These are phyloP conservation scores for Sarcophilus harrisii DNA, from an alignment of 2,797 vertebrate genomes.

Conservation along the genomic window DNA sequence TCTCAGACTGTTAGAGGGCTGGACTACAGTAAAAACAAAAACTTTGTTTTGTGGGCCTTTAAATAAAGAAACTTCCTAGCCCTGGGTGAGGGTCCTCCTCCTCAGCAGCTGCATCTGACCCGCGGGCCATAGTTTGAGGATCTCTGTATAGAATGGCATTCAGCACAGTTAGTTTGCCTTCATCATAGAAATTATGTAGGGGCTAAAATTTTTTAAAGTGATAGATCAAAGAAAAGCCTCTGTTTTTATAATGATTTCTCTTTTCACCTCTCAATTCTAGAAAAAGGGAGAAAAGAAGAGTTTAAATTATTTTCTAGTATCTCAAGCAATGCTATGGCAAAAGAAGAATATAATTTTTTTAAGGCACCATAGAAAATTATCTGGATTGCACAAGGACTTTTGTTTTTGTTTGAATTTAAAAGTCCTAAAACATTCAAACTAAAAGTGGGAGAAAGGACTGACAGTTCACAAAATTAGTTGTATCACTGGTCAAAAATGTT, in stretches of 20 bases:
- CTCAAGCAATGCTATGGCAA: conserved; percentile 11
- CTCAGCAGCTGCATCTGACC: no score
- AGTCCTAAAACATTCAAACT: conserved; percentile 46
- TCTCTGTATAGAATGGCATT: not conserved
- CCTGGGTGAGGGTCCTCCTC: no score
- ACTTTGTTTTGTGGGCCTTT: no score
- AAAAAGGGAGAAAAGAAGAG: not conserved
- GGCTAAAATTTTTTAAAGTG: not conserved
- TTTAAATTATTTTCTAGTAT: not conserved
- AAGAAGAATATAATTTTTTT: conserved; percentile 49
- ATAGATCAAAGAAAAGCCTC: not conserved
- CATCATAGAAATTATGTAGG: not conserved
- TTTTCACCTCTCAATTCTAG: conserved; percentile 21
- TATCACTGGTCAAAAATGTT: conserved; percentile 13
- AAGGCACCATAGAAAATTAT: conserved; percentile 47
- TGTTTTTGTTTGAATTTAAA: conserved; percentile 36
- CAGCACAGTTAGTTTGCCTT: not conserved
- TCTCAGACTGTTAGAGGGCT: no score
- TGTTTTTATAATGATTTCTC: conserved; percentile 28
- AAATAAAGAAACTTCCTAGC: no score
- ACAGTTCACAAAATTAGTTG: conserved; percentile 47
- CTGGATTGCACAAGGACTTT: conserved; percentile 36
- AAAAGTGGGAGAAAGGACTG: conserved; percentile 41
- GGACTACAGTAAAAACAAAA: no score
- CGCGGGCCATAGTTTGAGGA: no score